Evolutionary conservation across 2,888 invertebrate species (phyloP).

Genomic region (Drosophila recens): DNA sequence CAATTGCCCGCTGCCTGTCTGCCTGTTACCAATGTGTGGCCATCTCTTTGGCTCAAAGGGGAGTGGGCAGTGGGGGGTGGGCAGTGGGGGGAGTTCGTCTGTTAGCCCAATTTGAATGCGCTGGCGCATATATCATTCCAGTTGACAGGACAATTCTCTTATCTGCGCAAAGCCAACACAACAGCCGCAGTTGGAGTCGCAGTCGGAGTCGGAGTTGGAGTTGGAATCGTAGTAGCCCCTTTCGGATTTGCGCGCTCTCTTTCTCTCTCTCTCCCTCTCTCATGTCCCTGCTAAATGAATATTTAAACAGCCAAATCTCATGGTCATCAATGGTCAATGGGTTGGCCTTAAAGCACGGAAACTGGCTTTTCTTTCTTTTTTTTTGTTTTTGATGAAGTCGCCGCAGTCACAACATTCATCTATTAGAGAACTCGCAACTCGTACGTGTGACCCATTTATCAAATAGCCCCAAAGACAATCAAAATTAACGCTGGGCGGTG

Average conservation of each 20-base stretch:
- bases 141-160: constrained; percentile 90
- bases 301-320: constrained; percentile 68
- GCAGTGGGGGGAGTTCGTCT: constrained; percentile 60
- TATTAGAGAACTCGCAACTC: constrained; percentile 38
- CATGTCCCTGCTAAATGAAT: constrained; percentile 68
- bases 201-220: constrained; percentile 19
- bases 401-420: constrained; percentile 68
- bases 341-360: constrained; percentile 48
- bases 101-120: constrained; percentile 86
- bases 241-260: constrained; percentile 10
- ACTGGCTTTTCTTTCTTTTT: background rate
- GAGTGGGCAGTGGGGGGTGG: background rate
- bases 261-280: background rate
- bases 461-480: constrained; percentile 73
- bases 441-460: constrained; percentile 82
- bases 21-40: constrained; percentile 21
- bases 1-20: constrained; percentile 22
- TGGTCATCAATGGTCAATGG: constrained; percentile 37
- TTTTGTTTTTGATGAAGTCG: constrained; percentile 68
- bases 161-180: constrained; percentile 86
- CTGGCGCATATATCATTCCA: constrained; percentile 88
- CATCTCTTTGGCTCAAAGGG: constrained; percentile 5
- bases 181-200: constrained; percentile 68
- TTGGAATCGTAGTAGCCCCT: constrained; percentile 14
- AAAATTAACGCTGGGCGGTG: constrained; percentile 71